A percentile compares a stretch with the other conserved stretches of the same genome.
Evolutionary conservation across 1,140 invertebrate species (phyloP).

Genomic region (Geopemphigus sp.): DNA sequence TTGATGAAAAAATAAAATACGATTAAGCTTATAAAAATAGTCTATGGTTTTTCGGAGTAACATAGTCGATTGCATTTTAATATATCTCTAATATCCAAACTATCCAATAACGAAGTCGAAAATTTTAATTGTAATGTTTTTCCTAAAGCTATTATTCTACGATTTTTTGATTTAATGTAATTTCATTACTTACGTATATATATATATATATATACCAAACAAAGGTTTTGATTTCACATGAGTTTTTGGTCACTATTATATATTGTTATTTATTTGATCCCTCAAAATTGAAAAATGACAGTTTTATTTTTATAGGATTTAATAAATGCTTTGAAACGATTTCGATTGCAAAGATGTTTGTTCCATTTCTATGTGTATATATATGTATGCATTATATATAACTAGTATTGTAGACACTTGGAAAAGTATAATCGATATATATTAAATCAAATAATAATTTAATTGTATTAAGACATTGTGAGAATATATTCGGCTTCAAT

Average conservation of each 20-base stretch:
- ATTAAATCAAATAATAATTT: no score
- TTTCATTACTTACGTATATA: neutral
- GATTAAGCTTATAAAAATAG: no score
- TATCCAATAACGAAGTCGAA: neutral
- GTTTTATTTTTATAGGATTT: neutral
- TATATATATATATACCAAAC: neutral
- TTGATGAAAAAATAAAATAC: no score
- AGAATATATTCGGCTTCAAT: no score
- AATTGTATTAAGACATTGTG: no score
- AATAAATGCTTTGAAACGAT: neutral
- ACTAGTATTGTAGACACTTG: no score
- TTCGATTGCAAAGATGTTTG: neutral
- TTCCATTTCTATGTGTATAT: neutral
- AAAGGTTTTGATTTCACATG: neutral
- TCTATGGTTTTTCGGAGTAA: no score
- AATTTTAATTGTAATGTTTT: neutral
- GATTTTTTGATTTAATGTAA: neutral
- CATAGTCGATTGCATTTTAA: neutral
- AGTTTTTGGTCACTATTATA: neutral
- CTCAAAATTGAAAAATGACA: neutral
- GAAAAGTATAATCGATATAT: no score
- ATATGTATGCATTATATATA: neutral
- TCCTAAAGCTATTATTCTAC: neutral
- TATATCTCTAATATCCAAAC: neutral
- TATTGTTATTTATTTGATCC: neutral